Conservation (phyloP, 2,888 invertebrate genomes). For the Athalia rosae region DNA sequence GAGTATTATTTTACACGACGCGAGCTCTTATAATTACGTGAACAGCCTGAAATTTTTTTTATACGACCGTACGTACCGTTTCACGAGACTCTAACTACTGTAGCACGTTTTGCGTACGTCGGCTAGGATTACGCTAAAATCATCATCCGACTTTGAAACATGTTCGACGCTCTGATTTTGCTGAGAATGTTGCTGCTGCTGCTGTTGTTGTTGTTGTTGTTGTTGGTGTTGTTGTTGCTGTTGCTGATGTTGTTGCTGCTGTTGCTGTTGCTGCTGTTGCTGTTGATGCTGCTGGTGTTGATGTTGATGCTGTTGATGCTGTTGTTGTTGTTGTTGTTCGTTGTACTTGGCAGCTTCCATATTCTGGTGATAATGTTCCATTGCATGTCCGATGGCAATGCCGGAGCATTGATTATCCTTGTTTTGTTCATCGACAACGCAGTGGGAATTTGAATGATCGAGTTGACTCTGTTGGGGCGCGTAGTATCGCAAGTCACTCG, state of each 20-base stretch:
- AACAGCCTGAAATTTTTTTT: conserved; percentile 17
- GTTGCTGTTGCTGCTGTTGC: conserved; percentile 61
- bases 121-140: conserved; percentile 92
- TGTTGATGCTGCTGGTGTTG: conserved; percentile 55
- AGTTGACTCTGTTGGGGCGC: conserved; percentile 68
- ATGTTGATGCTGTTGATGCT: conserved; percentile 54
- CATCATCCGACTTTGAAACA: conserved; percentile 85
- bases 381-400: conserved; percentile 63
- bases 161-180: conserved; percentile 66
- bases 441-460: conserved; percentile 67
- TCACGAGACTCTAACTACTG: conserved; percentile 76
- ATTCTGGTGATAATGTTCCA: conserved; percentile 70
- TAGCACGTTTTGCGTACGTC: conserved; percentile 92
- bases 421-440: conserved; percentile 64
- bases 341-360: conserved; percentile 68
- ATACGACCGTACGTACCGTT: conserved; percentile 8
- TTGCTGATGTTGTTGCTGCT: conserved; percentile 59
- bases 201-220: conserved; percentile 62
- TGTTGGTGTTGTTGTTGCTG: conserved; percentile 56
- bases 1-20: conserved; percentile 3
- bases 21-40: background rate
- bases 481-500: conserved; percentile 71
- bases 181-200: conserved; percentile 54
- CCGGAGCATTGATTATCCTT: conserved; percentile 66
- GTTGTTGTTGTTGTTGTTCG: conserved; percentile 59